A percentile compares a stretch with the other conserved stretches of the same genome.
phyloP scores from a whole-genome alignment of 2,888 invertebrate species.

The Drosophila sordidula region DNA sequence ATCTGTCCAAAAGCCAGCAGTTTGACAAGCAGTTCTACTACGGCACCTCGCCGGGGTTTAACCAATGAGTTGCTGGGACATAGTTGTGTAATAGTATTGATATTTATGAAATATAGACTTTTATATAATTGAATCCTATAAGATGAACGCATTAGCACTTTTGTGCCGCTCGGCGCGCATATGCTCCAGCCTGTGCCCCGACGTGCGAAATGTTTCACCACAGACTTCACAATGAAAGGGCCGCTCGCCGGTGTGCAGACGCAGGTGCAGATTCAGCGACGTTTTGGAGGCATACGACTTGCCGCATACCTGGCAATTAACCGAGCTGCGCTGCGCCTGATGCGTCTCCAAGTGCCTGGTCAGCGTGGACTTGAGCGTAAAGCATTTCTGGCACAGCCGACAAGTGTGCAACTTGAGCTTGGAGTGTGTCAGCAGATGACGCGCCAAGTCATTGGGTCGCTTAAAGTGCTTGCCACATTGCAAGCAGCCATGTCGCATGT shows the following conservation, averaged over 20 bases:
- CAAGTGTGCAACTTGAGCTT: slow-evolving; percentile 65
- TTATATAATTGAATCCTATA: slow-evolving; percentile 18
- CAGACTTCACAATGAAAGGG: slow-evolving; percentile 77
- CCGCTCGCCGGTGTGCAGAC: slow-evolving; percentile 78
- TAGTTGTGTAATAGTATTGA: slow-evolving; percentile 40
- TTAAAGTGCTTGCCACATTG: slow-evolving; percentile 53
- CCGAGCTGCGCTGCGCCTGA: slow-evolving; percentile 4
- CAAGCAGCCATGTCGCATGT: slow-evolving; percentile 10
- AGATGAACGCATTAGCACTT: slow-evolving; percentile 5
- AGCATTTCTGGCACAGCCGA: slow-evolving; percentile 26
- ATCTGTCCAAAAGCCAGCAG: slow-evolving; percentile 78
- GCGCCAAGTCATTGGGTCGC: slow-evolving; percentile 66
- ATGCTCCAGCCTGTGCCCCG: slow-evolving; percentile 76
- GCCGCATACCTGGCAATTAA: slow-evolving; percentile 57
- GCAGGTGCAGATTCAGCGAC: slow-evolving; percentile 73
- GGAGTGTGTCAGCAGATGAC: slow-evolving; percentile 70
- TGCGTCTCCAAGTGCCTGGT: slow-evolving; percentile 37
- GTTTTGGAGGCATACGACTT: slow-evolving; percentile 69
- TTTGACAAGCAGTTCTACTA: slow-evolving; percentile 82
- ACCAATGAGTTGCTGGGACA: slow-evolving; percentile 51
- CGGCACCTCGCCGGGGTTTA: slow-evolving; percentile 83
- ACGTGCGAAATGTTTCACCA: slow-evolving; percentile 73
- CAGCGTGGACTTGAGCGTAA: slow-evolving; percentile 31
- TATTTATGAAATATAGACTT: slow-evolving; percentile 29
- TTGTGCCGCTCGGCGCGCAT: slow-evolving; percentile 47